Conservation (phyloP, 2,888 invertebrate species). For the Dryobota labecula region DNA sequence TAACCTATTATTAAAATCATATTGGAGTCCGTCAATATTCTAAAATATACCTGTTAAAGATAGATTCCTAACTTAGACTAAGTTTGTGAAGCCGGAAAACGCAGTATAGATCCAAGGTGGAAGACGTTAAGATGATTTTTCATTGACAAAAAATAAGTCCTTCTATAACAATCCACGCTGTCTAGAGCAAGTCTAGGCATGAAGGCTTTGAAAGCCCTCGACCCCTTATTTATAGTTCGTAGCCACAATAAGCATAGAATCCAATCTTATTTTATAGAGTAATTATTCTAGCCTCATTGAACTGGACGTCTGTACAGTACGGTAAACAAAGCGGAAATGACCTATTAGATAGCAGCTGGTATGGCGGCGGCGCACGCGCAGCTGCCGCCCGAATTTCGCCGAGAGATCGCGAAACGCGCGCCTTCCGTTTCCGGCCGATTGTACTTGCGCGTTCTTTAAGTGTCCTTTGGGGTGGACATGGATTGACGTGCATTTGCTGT, state of each 20-base stretch:
- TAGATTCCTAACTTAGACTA: neutral
- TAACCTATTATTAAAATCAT: neutral
- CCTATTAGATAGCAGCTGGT: conserved; percentile 87
- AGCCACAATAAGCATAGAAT: conserved; percentile 47
- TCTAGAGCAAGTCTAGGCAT: conserved; percentile 50
- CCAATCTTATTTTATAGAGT: conserved; percentile 47
- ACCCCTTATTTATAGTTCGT: conserved; percentile 37
- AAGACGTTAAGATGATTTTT: neutral
- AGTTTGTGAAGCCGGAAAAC: neutral
- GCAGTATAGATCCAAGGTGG: neutral
- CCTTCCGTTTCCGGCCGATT: conserved; percentile 90
- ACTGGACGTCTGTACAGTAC: conserved; percentile 66
- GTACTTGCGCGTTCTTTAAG: conserved; percentile 77
- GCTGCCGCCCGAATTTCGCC: conserved; percentile 88
- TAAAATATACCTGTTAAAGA: neutral
- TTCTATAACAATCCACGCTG: conserved; percentile 24
- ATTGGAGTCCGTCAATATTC: neutral
- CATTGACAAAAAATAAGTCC: neutral
- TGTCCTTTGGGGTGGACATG: conserved; percentile 79
- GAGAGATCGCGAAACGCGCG: conserved; percentile 89
- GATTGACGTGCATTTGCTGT: conserved; percentile 74
- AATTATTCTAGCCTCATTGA: conserved; percentile 61
- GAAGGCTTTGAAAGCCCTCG: conserved; percentile 27
- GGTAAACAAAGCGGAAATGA: conserved; percentile 85
- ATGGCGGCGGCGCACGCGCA: conserved; percentile 81